phyloP scores from a whole-genome alignment of 2,113 vertebrate species.

The Elgaria multicarinata region DNA sequence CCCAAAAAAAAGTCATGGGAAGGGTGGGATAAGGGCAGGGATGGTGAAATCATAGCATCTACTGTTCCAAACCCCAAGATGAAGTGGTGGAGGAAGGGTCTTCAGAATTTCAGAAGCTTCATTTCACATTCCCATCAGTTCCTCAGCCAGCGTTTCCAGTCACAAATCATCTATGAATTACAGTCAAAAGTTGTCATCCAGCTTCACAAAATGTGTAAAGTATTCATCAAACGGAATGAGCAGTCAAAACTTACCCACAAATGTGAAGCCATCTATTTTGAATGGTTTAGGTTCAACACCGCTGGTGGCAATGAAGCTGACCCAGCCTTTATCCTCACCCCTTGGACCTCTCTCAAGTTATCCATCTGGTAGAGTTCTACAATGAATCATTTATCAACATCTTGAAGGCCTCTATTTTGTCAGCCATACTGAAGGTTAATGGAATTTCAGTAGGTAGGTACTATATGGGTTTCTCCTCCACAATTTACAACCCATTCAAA shows the following conservation, averaged over 20 bases:
- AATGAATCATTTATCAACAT: conserved; percentile 16
- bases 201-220: not conserved
- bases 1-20: too few relatives aligned
- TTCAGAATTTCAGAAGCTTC: not conserved
- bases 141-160: not conserved
- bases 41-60: too few relatives aligned
- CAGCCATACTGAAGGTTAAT: conserved; percentile 40
- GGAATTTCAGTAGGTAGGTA: conserved; percentile 15
- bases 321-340: not conserved
- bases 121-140: not conserved
- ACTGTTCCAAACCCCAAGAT: too few relatives aligned
- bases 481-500: conserved; percentile 42
- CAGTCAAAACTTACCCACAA: not conserved
- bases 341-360: not conserved
- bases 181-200: not conserved
- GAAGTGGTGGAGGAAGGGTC: too few relatives aligned
- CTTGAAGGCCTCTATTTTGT: conserved; percentile 31
- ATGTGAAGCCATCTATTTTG: not conserved
- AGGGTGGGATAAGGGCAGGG: too few relatives aligned
- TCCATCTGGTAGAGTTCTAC: conserved; percentile 29
- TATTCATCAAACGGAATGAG: not conserved
- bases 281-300: not conserved
- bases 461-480: conserved; percentile 47
- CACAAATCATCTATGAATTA: not conserved
- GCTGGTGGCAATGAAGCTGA: not conserved